These are phyloP conservation scores for Sorex araneus DNA, from an alignment of 2,113 vertebrate species.

Conservation along the genomic window DNA sequence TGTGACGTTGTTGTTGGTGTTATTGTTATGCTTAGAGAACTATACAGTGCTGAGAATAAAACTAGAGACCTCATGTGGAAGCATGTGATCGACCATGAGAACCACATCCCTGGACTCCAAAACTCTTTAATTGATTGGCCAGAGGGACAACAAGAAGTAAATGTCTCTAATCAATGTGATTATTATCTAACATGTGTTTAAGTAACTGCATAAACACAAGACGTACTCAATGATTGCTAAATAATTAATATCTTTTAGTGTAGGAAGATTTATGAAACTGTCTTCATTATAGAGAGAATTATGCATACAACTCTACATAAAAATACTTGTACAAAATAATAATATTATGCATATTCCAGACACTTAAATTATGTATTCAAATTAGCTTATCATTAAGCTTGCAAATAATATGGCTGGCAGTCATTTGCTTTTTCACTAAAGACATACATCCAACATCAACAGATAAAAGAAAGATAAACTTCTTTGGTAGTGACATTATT, in stretches of 20 bases:
- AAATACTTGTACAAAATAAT: slow-evolving; percentile 8
- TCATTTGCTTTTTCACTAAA: neutral
- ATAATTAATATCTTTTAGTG: neutral
- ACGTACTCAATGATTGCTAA: neutral
- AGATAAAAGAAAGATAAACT: neutral
- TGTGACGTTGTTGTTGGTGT: no score
- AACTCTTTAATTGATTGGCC: neutral
- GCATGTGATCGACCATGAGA: no score
- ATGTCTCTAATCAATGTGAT: neutral
- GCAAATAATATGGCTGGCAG: neutral
- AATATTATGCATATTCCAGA: slow-evolving; percentile 12
- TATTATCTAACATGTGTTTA: neutral
- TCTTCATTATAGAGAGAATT: neutral
- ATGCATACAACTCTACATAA: neutral
- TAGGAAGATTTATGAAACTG: neutral
- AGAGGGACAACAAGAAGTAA: neutral
- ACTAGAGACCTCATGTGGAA: no score
- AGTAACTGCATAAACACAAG: neutral
- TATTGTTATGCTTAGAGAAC: no score
- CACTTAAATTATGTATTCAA: neutral
- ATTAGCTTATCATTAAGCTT: neutral
- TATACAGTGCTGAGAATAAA: no score
- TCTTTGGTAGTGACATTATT: neutral
- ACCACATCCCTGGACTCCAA: no score
- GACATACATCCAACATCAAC: neutral